A percentile compares a stretch with the other conserved stretches of the same genome.
Evolutionary conservation across 1,140 invertebrate genomes (phyloP).

Genomic region (Berghia stephanieae): DNA sequence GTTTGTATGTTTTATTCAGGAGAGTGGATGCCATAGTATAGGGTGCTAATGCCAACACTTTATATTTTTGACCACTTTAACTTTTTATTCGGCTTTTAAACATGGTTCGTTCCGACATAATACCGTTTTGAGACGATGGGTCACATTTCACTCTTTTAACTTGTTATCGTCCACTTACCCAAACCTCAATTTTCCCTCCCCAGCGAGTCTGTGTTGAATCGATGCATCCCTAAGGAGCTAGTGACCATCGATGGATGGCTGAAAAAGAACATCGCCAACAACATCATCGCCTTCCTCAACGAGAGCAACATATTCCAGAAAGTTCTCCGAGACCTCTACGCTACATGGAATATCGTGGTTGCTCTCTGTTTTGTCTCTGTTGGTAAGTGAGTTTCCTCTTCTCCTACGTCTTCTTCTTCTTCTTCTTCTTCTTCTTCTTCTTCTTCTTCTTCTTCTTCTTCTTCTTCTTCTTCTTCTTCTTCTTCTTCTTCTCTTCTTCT

Average conservation of each 20-base stretch:
- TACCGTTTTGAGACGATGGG: too few species aligned
- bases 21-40: too few species aligned
- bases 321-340: slow-evolving; percentile 86
- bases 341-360: slow-evolving; percentile 81
- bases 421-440: background rate
- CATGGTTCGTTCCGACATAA: too few species aligned
- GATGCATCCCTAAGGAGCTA: slow-evolving; percentile 82
- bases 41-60: too few species aligned
- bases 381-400: slow-evolving; percentile 72
- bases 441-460: too few species aligned
- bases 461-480: too few species aligned
- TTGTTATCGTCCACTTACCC: background rate
- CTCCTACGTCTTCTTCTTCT: background rate
- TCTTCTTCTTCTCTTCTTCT: too few species aligned
- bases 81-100: too few species aligned
- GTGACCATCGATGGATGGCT: slow-evolving; percentile 42
- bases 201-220: slow-evolving; percentile 79
- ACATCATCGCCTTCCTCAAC: slow-evolving; percentile 82
- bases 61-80: too few species aligned
- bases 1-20: too few species aligned
- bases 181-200: slow-evolving; percentile 37
- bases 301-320: slow-evolving; percentile 88
- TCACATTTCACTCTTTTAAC: too few species aligned
- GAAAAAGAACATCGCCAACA: slow-evolving; percentile 42
- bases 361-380: slow-evolving; percentile 83